Conservation (phyloP, 2,113 vertebrate species). For the Megaleporinus macrocephalus region DNA sequence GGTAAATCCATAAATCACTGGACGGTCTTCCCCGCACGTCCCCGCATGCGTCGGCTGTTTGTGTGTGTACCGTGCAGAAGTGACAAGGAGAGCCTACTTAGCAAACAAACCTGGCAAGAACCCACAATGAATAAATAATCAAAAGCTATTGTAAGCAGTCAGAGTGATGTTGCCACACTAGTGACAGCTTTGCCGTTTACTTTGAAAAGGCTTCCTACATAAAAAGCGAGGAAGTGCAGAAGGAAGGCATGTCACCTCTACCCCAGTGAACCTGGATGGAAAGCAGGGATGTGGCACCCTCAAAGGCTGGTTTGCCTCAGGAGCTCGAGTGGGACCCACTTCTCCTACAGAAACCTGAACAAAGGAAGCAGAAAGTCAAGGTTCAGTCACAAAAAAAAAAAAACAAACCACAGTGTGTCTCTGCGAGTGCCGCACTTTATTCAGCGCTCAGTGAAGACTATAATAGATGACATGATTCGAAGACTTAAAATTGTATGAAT, state of each 20-base stretch:
- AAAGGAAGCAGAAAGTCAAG: slow-evolving; percentile 19
- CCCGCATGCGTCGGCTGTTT: slow-evolving; percentile 11
- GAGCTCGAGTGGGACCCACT: slow-evolving; percentile 7
- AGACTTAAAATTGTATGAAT: slow-evolving; percentile 17
- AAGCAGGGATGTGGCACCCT: slow-evolving; percentile 31
- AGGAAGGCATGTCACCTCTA: slow-evolving; percentile 29
- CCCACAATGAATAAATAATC: slow-evolving; percentile 91
- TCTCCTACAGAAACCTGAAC: slow-evolving; percentile 15
- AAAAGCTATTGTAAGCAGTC: slow-evolving; percentile 80
- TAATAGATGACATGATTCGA: slow-evolving; percentile 23
- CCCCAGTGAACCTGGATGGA: slow-evolving; percentile 23
- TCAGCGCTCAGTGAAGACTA: slow-evolving; percentile 14
- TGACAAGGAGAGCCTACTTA: slow-evolving; percentile 43
- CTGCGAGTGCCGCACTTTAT: slow-evolving; percentile 21
- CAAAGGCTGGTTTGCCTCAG: slow-evolving; percentile 28
- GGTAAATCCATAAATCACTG: slow-evolving; percentile 31
- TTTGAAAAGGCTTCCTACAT: slow-evolving; percentile 66
- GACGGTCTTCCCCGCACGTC: slow-evolving; percentile 17
- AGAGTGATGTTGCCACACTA: slow-evolving; percentile 78
- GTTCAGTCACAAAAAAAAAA: slow-evolving; percentile 7
- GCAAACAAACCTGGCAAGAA: slow-evolving; percentile 47
- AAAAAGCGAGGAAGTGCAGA: slow-evolving; percentile 41
- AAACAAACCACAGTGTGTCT: not conserved
- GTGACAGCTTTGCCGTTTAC: slow-evolving; percentile 79
- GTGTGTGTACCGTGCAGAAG: slow-evolving; percentile 58